Evolutionary conservation across 37 sponge, comb jelly and placozoan genomes (phyloP).

Genomic region (Amphimedon queenslandica): DNA sequence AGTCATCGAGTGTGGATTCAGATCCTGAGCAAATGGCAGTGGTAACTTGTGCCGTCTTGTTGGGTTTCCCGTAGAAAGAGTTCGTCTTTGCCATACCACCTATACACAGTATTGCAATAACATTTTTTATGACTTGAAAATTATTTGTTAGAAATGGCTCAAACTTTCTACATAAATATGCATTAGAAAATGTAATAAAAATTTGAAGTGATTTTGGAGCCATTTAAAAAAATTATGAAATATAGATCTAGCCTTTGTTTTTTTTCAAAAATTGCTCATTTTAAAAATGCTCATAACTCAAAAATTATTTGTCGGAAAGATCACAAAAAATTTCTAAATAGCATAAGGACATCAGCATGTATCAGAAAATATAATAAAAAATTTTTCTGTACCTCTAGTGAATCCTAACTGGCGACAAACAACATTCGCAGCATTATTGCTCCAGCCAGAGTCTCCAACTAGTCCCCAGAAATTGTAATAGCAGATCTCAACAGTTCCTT

Average conservation of each 20-base stretch:
- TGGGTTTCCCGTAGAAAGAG: constrained; percentile 2
- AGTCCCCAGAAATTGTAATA: constrained; percentile 4
- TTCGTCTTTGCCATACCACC: background rate
- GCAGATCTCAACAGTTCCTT: constrained; percentile 7
- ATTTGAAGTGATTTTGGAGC: too few species aligned
- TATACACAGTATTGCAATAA: too few species aligned
- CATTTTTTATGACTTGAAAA: too few species aligned
- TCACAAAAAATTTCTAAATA: too few species aligned
- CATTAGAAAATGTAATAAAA: too few species aligned
- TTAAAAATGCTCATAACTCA: too few species aligned
- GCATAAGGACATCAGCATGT: background rate
- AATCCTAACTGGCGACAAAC: background rate
- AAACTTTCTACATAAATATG: too few species aligned
- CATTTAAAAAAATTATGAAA: too few species aligned
- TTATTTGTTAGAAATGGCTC: too few species aligned
- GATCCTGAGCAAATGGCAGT: background rate
- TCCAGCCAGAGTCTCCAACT: background rate
- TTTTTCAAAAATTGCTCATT: too few species aligned
- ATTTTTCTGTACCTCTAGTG: background rate
- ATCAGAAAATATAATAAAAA: background rate
- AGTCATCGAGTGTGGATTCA: constrained; percentile 1
- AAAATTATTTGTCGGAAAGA: too few species aligned
- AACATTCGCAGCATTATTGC: background rate
- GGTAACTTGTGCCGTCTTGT: background rate
- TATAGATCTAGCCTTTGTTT: too few species aligned